A percentile compares a stretch with the other conserved stretches of the same genome.
These are phyloP conservation scores for Cyclura pinguis DNA, from an alignment of 2,797 vertebrate species.

Conservation along the genomic window DNA sequence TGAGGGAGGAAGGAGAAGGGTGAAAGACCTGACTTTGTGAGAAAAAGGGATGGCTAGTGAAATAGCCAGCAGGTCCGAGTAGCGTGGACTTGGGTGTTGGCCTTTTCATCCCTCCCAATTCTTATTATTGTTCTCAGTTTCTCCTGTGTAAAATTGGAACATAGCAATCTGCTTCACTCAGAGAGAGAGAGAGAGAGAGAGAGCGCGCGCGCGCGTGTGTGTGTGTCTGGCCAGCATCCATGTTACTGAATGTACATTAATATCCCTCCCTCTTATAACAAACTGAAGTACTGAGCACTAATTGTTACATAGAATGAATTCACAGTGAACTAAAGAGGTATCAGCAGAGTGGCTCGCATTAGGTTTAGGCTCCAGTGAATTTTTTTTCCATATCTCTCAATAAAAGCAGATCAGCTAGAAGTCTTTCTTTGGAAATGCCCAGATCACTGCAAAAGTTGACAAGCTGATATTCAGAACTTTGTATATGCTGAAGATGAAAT, in stretches of 20 bases:
- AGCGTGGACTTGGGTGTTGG: background rate
- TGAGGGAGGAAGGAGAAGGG: background rate
- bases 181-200: background rate
- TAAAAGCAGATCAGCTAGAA: no score
- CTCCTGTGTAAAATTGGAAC: background rate
- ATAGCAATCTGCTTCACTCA: background rate
- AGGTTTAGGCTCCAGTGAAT: no score
- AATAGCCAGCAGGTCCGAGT: background rate
- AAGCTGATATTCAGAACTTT: no score
- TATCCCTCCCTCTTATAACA: background rate
- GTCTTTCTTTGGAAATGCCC: no score
- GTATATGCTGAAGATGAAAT: no score
- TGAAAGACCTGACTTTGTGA: background rate
- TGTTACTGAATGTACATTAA: background rate
- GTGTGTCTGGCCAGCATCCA: background rate
- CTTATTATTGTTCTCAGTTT: background rate
- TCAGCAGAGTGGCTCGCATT: background rate
- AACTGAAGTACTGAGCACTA: background rate
- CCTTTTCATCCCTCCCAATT: background rate
- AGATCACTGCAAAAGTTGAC: no score
- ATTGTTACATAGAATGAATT: background rate
- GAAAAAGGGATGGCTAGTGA: background rate
- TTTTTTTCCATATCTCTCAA: no score
- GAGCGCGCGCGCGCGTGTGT: no score
- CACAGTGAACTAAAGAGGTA: no score